Conservation (phyloP, 1,140 invertebrate species). For the Neodiprion lecontei region DNA sequence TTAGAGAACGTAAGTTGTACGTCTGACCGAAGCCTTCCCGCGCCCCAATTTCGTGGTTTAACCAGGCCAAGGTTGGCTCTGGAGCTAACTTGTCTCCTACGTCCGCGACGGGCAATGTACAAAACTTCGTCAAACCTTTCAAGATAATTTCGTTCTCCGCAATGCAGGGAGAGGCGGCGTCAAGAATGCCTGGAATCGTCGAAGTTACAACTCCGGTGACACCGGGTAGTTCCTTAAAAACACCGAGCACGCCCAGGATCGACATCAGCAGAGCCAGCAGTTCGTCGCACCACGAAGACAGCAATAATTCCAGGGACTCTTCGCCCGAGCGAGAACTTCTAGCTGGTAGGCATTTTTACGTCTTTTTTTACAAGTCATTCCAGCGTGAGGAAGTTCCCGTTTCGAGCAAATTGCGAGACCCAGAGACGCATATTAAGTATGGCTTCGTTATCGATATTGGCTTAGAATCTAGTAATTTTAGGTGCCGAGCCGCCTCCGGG, state of each 20-base stretch:
- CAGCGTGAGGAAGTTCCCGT: neutral
- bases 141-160: conserved; percentile 56
- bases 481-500: conserved; percentile 51
- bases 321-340: conserved; percentile 81
- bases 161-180: conserved; percentile 66
- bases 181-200: conserved; percentile 72
- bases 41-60: neutral
- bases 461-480: conserved; percentile 22
- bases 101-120: conserved; percentile 22
- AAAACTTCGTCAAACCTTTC: conserved; percentile 34
- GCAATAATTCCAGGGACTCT: conserved; percentile 70
- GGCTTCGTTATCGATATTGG: conserved; percentile 2
- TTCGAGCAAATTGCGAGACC: no score
- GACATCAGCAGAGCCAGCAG: conserved; percentile 87
- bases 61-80: neutral
- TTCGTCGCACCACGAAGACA: conserved; percentile 83
- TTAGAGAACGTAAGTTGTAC: conserved; percentile 68
- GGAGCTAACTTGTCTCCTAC: neutral
- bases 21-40: conserved; percentile 41
- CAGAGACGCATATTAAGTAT: neutral
- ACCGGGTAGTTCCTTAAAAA: conserved; percentile 64
- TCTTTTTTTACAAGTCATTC: neutral
- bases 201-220: conserved; percentile 66
- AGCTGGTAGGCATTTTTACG: conserved; percentile 44
- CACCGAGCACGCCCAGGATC: conserved; percentile 80